These are phyloP conservation scores for Pollimyrus isidori DNA, from an alignment of 2,113 vertebrate species.

Conservation along the genomic window DNA sequence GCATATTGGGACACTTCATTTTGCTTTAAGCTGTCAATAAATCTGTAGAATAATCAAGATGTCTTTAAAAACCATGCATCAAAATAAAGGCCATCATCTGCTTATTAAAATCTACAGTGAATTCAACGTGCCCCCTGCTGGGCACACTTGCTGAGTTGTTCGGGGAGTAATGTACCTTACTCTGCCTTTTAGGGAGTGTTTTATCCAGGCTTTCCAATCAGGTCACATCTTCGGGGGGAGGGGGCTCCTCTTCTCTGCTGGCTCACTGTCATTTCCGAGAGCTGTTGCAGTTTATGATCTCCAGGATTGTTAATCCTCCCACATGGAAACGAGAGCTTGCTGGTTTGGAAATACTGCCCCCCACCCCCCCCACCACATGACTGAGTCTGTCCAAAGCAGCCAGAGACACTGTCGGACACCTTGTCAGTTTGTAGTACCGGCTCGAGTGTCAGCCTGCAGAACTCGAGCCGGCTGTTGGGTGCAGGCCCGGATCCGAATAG, in stretches of 20 bases:
- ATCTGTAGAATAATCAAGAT: neutral
- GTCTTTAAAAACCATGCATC: neutral
- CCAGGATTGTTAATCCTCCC: neutral
- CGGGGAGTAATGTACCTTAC: neutral
- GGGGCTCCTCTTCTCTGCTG: neutral
- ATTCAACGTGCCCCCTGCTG: neutral
- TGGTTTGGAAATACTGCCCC: neutral
- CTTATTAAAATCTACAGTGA: neutral
- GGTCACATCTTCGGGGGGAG: neutral
- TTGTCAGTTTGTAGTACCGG: constrained; percentile 46
- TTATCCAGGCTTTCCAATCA: neutral
- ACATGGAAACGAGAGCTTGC: neutral
- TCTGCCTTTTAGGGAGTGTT: neutral
- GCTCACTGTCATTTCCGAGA: neutral
- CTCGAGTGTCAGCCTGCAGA: constrained; percentile 47
- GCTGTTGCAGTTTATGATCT: neutral
- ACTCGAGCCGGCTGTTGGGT: constrained; percentile 30
- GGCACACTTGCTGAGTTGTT: neutral
- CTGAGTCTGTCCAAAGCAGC: constrained; percentile 12
- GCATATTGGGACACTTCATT: neutral
- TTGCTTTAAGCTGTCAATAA: neutral
- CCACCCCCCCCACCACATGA: neutral
- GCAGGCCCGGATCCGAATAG: constrained; percentile 36
- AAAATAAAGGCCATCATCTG: neutral
- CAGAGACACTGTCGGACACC: constrained; percentile 35